A percentile compares a stretch with the other conserved stretches of the same genome.
Evolutionary conservation across 2,888 invertebrate genomes (phyloP).

Genomic region (Stenodera caucasica): DNA sequence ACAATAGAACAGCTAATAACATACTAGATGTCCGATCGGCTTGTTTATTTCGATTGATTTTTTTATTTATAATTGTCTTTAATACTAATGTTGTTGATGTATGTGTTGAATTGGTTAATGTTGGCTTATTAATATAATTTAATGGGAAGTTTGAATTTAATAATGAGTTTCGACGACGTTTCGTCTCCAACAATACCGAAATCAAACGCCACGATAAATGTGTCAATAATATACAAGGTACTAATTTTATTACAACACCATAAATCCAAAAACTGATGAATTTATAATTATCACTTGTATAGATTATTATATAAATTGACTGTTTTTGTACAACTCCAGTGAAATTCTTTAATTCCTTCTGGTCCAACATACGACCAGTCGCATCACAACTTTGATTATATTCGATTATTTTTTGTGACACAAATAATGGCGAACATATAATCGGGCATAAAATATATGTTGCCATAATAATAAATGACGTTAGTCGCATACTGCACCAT

Average conservation of each 20-base stretch:
- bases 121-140: too few species aligned
- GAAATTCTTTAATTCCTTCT: conserved; percentile 38
- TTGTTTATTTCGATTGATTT: conserved; percentile 61
- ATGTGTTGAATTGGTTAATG: neutral
- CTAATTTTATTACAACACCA: conserved; percentile 87
- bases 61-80: conserved; percentile 45
- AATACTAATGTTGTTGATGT: too few species aligned
- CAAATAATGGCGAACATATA: conserved; percentile 80
- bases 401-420: conserved; percentile 73
- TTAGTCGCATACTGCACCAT: conserved; percentile 81
- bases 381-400: conserved; percentile 58
- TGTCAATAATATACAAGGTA: conserved; percentile 87
- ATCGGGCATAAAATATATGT: conserved; percentile 83
- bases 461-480: conserved; percentile 72
- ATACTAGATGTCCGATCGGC: conserved; percentile 87
- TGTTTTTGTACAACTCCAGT: conserved; percentile 39
- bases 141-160: conserved; percentile 54
- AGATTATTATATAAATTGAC: conserved; percentile 37
- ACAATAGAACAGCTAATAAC: conserved; percentile 82
- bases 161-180: conserved; percentile 70
- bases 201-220: conserved; percentile 78
- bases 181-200: conserved; percentile 76
- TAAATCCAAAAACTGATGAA: conserved; percentile 87
- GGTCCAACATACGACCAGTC: conserved; percentile 53
- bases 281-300: conserved; percentile 65